Evolutionary conservation across 2,113 vertebrate species (phyloP), one percentile per base, ranked within the genome.

Genomic region (Rhinoderma darwinii): DNA sequence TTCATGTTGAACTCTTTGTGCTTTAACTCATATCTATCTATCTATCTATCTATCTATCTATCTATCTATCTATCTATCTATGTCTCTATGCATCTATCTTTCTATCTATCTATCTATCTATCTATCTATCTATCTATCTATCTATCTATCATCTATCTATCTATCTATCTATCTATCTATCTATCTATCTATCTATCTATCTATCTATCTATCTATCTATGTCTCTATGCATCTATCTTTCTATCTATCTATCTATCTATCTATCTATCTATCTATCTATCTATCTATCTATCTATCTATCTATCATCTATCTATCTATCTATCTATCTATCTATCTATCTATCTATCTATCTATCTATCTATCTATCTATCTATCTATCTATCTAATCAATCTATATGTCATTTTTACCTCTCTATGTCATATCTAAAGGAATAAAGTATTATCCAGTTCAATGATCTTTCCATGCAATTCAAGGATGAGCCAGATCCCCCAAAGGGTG

Each of bases 301-400:
- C 20, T 27, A 76, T 76, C 15, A 74, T 43, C 44, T 79, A 68
- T 68, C 25, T 68, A 68, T 68, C 18, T 63, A 63, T 63, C 18
- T 63, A 63, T 63, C 18, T 63, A 63, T 63, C 18, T 63, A 63
- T 63, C 18, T 63, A 63, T 63, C 18, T n/a, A n/a, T n/a, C n/a
- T n/a, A 10, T 7, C 2, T 20, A 17, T 5, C 17, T 51, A 3
- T 18, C 17, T n/a, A n/a, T n/a, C n/a, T n/a, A 68, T 39, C 35
- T 68, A 72, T 68, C 66, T 68, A 68, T 70, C 32, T 70, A 37
- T 70, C 66, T 37, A 70, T 20, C 66, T 70, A 35, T 70, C 66
- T 70, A 37, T 37, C 66, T 8, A 32, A 10, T 7, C 2, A 4
- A 17, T 5, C 17, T 51, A 3, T 18, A 51, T n/a, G n/a, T n/a